These are phyloP conservation scores for Heliconius congener DNA, from an alignment of 1,140 invertebrate species.

Conservation along the genomic window DNA sequence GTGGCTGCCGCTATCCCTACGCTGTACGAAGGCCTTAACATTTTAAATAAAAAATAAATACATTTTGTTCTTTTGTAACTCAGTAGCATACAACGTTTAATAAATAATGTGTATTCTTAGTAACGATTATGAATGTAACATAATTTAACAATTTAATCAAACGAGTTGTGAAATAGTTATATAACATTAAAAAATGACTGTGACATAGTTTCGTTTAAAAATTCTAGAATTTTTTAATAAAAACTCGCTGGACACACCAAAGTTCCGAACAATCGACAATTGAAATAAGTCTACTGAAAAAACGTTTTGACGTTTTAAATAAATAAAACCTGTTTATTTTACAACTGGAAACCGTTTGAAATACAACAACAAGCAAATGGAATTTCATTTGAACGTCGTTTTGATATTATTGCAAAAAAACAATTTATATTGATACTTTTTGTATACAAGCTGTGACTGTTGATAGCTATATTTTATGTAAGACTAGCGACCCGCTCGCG, in stretches of 20 bases:
- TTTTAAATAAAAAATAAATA: no score
- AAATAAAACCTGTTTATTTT: conserved; percentile 57
- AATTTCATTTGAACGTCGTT: conserved; percentile 62
- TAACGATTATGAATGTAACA: not conserved
- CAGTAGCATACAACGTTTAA: no score
- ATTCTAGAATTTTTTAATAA: conserved; percentile 33
- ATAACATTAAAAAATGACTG: not conserved
- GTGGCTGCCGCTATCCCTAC: no score
- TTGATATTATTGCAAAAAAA: conserved; percentile 42
- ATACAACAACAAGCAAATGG: conserved; percentile 55
- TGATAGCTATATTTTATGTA: not conserved
- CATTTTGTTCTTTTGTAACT: no score
- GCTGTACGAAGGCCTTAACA: no score
- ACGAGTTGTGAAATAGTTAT: not conserved
- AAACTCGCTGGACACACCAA: conserved; percentile 37
- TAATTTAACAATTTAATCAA: not conserved
- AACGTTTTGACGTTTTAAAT: conserved; percentile 51
- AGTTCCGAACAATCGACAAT: conserved; percentile 49
- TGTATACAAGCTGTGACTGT: not conserved
- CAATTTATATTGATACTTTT: not conserved
- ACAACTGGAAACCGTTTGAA: conserved; percentile 51
- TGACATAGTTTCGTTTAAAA: conserved; percentile 21
- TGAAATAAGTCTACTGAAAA: conserved; percentile 47
- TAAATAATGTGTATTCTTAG: not conserved
- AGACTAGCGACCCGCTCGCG: no score